Percentiles rank a stretch among this genome's conserved stretches.
Conservation (phyloP, 2,113 vertebrate genomes). For the Mixornis gularis region DNA sequence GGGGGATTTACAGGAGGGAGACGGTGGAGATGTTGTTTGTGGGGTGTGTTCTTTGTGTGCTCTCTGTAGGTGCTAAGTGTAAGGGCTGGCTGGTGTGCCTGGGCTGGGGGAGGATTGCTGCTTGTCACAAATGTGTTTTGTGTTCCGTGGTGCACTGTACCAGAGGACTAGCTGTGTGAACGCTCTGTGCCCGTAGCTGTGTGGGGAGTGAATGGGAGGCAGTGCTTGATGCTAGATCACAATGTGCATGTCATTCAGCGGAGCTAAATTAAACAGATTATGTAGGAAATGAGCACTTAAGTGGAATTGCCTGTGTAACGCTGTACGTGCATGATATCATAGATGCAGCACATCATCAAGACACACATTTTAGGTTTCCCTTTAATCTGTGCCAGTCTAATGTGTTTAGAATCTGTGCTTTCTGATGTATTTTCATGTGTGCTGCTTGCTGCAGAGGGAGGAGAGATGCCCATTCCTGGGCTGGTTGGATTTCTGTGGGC, state of each 20-base stretch:
- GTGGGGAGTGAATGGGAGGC: not conserved
- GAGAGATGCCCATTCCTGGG: not conserved
- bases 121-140: not conserved
- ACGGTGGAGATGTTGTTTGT: not conserved
- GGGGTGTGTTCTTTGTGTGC: constrained; percentile 26
- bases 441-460: not conserved
- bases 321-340: not conserved
- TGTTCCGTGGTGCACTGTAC: not conserved
- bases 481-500: not conserved
- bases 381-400: not conserved
- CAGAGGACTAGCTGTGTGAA: not conserved
- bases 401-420: not conserved
- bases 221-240: not conserved
- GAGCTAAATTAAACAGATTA: not conserved
- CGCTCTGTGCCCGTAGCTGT: not conserved
- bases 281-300: not conserved
- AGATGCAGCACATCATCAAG: not conserved
- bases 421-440: not conserved
- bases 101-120: not conserved
- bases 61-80: not conserved
- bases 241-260: not conserved
- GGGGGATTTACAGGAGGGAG: not conserved
- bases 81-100: not conserved
- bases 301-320: not conserved
- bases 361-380: not conserved